Conservation (phyloP, 1,140 invertebrate species). For the Brachionus paranguensis region DNA sequence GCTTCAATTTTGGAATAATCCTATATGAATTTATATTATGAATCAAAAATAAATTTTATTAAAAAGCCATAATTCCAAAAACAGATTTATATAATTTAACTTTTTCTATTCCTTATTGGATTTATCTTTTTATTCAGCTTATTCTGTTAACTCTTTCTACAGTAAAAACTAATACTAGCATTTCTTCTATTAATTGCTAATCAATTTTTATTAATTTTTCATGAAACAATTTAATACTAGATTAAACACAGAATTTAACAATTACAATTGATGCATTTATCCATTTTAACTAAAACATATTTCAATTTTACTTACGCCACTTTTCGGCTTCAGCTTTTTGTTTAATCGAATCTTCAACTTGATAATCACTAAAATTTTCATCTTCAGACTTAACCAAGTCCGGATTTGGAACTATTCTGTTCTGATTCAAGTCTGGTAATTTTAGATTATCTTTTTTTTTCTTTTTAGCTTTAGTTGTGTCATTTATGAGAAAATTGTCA, state of each 20-base stretch:
- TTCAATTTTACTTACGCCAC: background rate
- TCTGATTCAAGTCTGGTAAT: background rate
- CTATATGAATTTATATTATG: too few species aligned
- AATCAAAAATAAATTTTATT: too few species aligned
- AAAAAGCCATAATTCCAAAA: too few species aligned
- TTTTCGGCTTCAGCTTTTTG: background rate
- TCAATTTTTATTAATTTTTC: too few species aligned
- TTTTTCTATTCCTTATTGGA: too few species aligned
- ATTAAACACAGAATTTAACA: background rate
- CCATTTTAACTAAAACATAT: background rate
- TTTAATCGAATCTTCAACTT: background rate
- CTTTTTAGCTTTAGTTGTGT: background rate
- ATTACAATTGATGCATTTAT: background rate
- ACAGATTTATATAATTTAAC: too few species aligned
- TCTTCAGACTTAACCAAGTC: background rate
- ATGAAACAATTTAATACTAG: too few species aligned
- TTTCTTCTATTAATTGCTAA: too few species aligned
- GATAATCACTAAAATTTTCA: background rate
- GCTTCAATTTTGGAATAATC: too few species aligned
- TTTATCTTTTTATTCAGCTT: too few species aligned
- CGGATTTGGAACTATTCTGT: background rate
- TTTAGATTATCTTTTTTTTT: background rate
- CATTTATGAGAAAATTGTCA: background rate
- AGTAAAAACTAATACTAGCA: too few species aligned
- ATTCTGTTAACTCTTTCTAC: too few species aligned